Evolutionary conservation across 2,113 vertebrate species (phyloP), one percentile per base, ranked within the genome.

Genomic region (Sceloporus undulatus): DNA sequence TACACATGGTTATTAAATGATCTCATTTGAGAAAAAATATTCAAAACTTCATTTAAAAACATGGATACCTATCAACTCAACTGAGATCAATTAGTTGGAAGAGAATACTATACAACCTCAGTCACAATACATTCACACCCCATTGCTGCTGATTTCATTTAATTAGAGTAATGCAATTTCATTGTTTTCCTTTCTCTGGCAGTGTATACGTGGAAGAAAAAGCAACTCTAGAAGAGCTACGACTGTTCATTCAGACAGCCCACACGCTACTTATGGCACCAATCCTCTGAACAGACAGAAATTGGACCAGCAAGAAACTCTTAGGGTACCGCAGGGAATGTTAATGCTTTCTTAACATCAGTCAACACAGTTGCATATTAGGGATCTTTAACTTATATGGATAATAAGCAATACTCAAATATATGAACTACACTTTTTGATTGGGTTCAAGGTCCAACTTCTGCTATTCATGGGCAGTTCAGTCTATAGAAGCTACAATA

Each of bases 191-290:
- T 75, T 75, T 52, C 79, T 85, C 89, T 71, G 90, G 0, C 94
- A 99, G 98, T 98, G 98, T 89, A 98, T 99, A 93, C 98, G 98
- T 1, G 98, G 98, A 75, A 97, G 99, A 78, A 99, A n/a, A 99
- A 94, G 99, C 99, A 70, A 98, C 98, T 0, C 95, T 98, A 91
- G 99, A 99, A 94, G 99, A 99, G 94, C 95, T 99, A 79, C 98
- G 96, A 98, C 97, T 0, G 98, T 99, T 84, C 99, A 99, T 96
- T 98, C 99, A 0, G 98, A 99, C n/a, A 93, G 97, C 98, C 5
- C 98, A 99, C 27, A 96, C 98, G 0, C 95, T 99, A 89, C 97
- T 56, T 99, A 99, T 0, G 99, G 99, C 95, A 99, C 98, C n/a
- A 99, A 99, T 96, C 98, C 98, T 27, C 97, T 99, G 92, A 98